These are phyloP conservation scores for Falcaria lacertinaria DNA, from an alignment of 2,888 invertebrate species.

Conservation along the genomic window DNA sequence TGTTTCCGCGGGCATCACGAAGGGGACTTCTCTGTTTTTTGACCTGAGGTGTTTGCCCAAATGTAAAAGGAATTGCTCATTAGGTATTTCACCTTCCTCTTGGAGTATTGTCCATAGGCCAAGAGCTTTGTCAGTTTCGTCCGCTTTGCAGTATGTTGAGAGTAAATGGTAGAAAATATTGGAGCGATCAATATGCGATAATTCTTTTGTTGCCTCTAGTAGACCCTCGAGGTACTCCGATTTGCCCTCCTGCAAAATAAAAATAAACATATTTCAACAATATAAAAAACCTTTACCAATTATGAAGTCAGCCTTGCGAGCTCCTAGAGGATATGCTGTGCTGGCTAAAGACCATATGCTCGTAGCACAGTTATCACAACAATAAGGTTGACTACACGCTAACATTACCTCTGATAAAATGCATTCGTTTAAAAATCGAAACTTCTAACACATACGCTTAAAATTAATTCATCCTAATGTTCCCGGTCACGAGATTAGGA, in stretches of 20 bases:
- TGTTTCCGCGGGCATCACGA: conserved; percentile 78
- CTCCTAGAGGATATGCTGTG: no score
- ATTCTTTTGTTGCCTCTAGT: conserved; percentile 87
- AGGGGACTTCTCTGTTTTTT: conserved; percentile 84
- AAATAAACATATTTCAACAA: neutral
- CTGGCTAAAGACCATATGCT: no score
- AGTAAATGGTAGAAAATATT: conserved; percentile 88
- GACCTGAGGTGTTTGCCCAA: conserved; percentile 83
- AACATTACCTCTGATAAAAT: no score
- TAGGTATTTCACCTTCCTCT: conserved; percentile 88
- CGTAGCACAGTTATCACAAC: no score
- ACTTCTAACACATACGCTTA: no score
- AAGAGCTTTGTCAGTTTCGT: conserved; percentile 87
- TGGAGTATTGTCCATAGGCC: conserved; percentile 91
- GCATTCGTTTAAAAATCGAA: no score
- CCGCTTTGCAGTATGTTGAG: conserved; percentile 84
- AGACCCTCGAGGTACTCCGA: conserved; percentile 86
- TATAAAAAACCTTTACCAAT: no score
- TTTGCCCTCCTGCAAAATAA: conserved; percentile 75
- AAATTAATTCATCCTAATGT: no score
- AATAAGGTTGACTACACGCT: no score
- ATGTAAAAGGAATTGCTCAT: conserved; percentile 82
- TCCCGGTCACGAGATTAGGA: no score
- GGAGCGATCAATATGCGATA: conserved; percentile 86
- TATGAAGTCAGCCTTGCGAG: no score